These are phyloP conservation scores for Sebastes oblongus DNA, from an alignment of 2,797 vertebrate species.

Conservation along the genomic window DNA sequence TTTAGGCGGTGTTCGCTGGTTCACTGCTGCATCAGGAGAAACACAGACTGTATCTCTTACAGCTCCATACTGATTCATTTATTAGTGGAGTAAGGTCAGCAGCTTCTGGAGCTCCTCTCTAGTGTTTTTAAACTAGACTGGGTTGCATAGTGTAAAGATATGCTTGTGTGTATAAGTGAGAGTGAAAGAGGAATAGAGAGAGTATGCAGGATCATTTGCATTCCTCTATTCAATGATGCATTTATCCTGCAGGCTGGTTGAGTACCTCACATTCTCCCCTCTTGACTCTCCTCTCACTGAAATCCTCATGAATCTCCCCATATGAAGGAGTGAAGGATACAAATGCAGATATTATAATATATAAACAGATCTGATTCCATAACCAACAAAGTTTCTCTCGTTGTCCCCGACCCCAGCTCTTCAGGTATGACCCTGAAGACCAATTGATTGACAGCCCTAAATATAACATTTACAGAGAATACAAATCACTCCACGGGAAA, in stretches of 20 bases:
- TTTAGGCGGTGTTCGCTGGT: constrained; percentile 8
- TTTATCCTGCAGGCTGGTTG: constrained; percentile 10
- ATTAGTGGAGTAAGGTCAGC: neutral
- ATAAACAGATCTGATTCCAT: neutral
- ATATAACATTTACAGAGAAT: neutral
- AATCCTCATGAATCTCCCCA: neutral
- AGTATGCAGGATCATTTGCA: constrained; percentile 17
- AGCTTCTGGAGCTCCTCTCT: neutral
- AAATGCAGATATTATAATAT: neutral
- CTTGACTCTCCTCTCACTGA: neutral
- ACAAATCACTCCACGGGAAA: neutral
- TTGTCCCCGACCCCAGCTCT: constrained; percentile 77
- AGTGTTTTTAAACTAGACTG: neutral
- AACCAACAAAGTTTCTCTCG: neutral
- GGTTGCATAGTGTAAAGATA: neutral
- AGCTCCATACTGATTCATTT: neutral
- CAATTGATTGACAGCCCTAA: no score
- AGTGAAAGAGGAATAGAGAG: neutral
- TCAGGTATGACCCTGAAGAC: constrained; percentile 82
- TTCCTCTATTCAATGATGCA: constrained; percentile 7
- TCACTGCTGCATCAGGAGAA: constrained; percentile 13
- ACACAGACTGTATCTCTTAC: neutral
- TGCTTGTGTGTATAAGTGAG: neutral
- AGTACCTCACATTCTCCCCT: neutral
- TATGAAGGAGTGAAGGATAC: neutral